Evolutionary conservation across 2,113 vertebrate species (phyloP), one percentile per base, ranked within the genome.

Genomic region (Dipodomys stephensi): DNA sequence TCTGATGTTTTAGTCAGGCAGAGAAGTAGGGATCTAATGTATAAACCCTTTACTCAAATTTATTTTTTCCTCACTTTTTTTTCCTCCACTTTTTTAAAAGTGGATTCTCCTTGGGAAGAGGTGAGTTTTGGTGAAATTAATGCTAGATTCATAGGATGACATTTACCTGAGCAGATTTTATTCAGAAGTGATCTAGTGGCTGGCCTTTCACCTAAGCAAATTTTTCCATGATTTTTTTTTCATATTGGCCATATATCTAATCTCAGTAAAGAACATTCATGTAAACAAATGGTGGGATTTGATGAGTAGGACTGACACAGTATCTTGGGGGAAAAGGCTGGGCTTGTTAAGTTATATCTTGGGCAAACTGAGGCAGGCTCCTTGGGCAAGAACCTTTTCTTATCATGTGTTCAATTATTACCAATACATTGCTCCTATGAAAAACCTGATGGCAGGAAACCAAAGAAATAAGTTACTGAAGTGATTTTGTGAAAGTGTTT

Each of bases 401-500:
- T 0, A 11, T 62, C 57, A 91, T 4, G 49, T 80, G 39, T 35
- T 69, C 30, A 25, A 3, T 65, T 90, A 85, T 67, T 79, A 49
- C 68, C 65, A 60, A 65, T 20, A 72, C 11, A 5, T 4, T 74
- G 19, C 44, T 86, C 23, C 5, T 73, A 25, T 62, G 53, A 80
- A 68, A 84, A 88, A 65, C 68, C 28, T 46, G 83, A 87, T n/a
- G 39, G 64, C 32, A 72, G 68, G 80, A 96, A 93, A 62, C 53
- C 32, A 87, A 7, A 78, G 71, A 16, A 20, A 77, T 87, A 84
- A 82, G 83, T 85, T 53, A 92, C 87, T 86, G 71, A 71, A 93
- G 65, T 65, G 39, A 71, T 83, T 83, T 90, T 73, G 93, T 94
- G 81, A 89, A 94, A 91, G 78, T 57, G 39, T 82, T 94, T 92